phyloP scores from a whole-genome alignment of 2,797 vertebrate genomes.

The Poliocrania exsul region DNA sequence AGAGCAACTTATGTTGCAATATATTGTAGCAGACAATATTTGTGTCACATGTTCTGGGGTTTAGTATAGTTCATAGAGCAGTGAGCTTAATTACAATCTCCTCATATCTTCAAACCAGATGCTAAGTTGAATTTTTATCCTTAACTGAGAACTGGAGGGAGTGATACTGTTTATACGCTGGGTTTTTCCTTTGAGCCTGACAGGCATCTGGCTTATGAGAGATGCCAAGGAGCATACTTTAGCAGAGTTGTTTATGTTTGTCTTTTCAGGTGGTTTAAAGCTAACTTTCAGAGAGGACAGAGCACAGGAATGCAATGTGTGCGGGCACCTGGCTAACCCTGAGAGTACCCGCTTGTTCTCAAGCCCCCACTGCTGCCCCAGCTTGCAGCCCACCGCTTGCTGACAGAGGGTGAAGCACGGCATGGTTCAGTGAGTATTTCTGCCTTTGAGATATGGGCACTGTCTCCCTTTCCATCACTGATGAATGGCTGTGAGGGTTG shows the following conservation, averaged over 20 bases:
- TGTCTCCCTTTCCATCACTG: not conserved
- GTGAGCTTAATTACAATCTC: not conserved
- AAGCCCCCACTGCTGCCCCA: not conserved
- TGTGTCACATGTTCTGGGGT: not conserved
- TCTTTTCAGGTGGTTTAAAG: not conserved
- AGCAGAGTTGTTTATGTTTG: not conserved
- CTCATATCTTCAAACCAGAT: not conserved
- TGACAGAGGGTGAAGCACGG: not conserved
- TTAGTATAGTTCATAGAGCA: not conserved
- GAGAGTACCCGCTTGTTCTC: not conserved
- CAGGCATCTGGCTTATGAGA: not conserved
- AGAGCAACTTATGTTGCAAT: not conserved
- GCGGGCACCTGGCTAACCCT: not conserved
- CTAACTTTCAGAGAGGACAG: not conserved
- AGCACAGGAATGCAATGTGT: not conserved
- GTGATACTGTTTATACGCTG: not conserved
- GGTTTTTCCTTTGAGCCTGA: not conserved
- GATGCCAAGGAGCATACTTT: not conserved
- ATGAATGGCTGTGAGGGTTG: not conserved
- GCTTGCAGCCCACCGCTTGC: not conserved
- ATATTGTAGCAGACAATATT: not conserved
- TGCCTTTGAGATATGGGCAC: not conserved
- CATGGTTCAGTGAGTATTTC: not conserved
- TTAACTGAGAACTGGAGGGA: not conserved
- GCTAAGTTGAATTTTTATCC: not conserved